phyloP scores from a whole-genome alignment of 2,888 invertebrate species.

The Phalera bucephala region DNA sequence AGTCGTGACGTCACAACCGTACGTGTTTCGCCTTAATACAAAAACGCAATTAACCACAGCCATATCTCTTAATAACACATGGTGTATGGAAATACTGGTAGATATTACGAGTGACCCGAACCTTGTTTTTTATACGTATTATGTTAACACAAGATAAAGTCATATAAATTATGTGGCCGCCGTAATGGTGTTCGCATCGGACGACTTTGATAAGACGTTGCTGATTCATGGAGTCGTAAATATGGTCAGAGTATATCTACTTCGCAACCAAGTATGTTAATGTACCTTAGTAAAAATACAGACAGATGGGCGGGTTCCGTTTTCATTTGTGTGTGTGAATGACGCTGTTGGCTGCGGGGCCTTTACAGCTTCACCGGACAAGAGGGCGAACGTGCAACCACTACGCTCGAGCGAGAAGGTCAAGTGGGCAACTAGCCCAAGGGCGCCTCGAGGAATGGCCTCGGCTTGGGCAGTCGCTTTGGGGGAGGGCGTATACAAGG shows the following conservation, averaged over 20 bases:
- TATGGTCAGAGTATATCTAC: background rate
- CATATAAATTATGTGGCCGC: conserved; percentile 32
- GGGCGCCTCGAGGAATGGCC: too few species aligned
- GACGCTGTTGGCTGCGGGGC: too few species aligned
- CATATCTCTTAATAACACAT: conserved; percentile 48
- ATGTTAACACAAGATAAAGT: conserved; percentile 37
- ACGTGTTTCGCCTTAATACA: conserved; percentile 9
- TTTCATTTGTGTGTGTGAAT: too few species aligned
- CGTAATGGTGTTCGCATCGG: conserved; percentile 25
- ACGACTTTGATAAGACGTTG: conserved; percentile 4
- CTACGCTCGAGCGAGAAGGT: too few species aligned
- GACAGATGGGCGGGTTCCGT: too few species aligned
- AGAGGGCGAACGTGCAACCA: too few species aligned
- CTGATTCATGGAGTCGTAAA: conserved; percentile 3
- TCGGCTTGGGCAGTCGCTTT: too few species aligned
- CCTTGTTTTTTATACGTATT: conserved; percentile 22
- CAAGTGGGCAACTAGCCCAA: too few species aligned
- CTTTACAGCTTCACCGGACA: too few species aligned
- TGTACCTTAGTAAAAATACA: too few species aligned
- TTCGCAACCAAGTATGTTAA: background rate
- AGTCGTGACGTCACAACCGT: conserved; percentile 2
- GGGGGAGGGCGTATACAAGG: too few species aligned
- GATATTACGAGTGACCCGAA: conserved; percentile 24
- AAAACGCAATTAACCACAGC: conserved; percentile 40
- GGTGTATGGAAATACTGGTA: conserved; percentile 48